A percentile compares a stretch with the other conserved stretches of the same genome.
Evolutionary conservation across 2,113 vertebrate genomes (phyloP).

Genomic region (Eira barbara): DNA sequence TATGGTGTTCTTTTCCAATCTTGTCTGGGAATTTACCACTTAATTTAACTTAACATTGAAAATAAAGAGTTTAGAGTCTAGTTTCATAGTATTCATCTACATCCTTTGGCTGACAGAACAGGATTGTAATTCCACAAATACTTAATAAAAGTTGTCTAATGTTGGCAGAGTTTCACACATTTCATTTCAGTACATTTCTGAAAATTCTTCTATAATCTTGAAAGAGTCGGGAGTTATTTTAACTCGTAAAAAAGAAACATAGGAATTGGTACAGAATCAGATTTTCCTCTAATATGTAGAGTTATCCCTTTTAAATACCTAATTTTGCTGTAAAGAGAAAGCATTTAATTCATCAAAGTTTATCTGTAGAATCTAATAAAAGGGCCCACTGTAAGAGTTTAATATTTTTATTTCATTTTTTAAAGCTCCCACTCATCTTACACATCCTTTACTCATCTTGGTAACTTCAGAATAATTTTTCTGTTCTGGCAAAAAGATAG

Average conservation of each 20-base stretch:
- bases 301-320: background rate
- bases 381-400: background rate
- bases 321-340: slow-evolving; percentile 28
- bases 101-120: slow-evolving; percentile 25
- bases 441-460: background rate
- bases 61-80: slow-evolving; percentile 39
- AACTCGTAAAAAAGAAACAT: background rate
- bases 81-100: slow-evolving; percentile 36
- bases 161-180: slow-evolving; percentile 48
- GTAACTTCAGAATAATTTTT: slow-evolving; percentile 16
- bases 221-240: background rate
- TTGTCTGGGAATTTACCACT: slow-evolving; percentile 62
- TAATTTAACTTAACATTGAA: background rate
- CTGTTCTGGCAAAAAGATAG: background rate
- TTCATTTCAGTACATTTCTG: slow-evolving; percentile 45
- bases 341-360: slow-evolving; percentile 16
- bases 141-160: slow-evolving; percentile 45
- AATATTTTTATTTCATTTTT: slow-evolving; percentile 40
- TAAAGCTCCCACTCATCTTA: background rate
- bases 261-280: background rate
- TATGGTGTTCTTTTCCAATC: slow-evolving; percentile 20
- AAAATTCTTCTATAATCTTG: slow-evolving; percentile 61
- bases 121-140: background rate
- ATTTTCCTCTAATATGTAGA: background rate
- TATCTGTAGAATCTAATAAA: slow-evolving; percentile 22